phyloP scores from a whole-genome alignment of 2,888 invertebrate species.

The Plagodis dolabraria region DNA sequence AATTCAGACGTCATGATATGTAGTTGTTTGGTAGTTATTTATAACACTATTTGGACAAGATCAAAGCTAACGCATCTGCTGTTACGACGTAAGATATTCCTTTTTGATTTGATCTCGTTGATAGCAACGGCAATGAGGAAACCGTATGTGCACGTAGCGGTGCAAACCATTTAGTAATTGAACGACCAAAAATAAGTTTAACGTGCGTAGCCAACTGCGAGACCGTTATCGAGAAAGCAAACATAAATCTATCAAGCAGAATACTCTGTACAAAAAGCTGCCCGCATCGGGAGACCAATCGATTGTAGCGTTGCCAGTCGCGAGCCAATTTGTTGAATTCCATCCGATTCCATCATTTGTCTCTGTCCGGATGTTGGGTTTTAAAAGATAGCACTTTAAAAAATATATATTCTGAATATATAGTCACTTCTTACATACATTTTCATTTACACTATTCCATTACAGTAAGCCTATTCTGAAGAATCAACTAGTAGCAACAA shows the following conservation, averaged over 20 bases:
- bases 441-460: no score
- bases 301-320: slow-evolving; percentile 9
- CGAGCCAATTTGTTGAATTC: slow-evolving; percentile 46
- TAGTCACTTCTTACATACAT: no score
- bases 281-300: slow-evolving; percentile 12
- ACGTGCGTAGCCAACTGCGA: slow-evolving; percentile 3
- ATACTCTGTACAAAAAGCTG: slow-evolving; percentile 12
- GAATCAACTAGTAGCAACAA: no score
- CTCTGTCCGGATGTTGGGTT: slow-evolving; percentile 12
- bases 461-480: no score
- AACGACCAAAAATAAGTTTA: slow-evolving; percentile 3
- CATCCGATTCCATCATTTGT: slow-evolving; percentile 38
- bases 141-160: not conserved
- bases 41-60: no score
- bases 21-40: no score
- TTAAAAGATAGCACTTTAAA: not conserved
- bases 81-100: no score
- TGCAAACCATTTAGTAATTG: slow-evolving; percentile 16
- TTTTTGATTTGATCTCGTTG: no score
- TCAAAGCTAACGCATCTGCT: no score
- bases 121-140: not conserved
- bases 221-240: slow-evolving; percentile 14
- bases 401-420: no score
- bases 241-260: slow-evolving; percentile 24
- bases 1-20: no score